Evolutionary conservation across 2,888 invertebrate species (phyloP).

Genomic region (Hirtodrosophila trivittata): DNA sequence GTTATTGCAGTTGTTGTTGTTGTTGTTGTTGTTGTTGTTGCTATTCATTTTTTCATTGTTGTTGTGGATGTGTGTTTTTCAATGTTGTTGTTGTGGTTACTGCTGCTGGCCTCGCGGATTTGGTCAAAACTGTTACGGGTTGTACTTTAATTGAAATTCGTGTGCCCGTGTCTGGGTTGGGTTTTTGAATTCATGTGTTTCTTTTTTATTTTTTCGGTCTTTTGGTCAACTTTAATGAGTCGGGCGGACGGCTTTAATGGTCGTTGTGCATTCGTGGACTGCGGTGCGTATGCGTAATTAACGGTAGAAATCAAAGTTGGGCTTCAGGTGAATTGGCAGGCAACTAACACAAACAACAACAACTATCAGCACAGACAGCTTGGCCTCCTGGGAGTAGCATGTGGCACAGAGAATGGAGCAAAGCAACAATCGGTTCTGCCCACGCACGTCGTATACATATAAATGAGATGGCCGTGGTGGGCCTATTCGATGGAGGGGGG

Average conservation of each 20-base stretch:
- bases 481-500: not conserved
- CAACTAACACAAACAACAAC: constrained; percentile 25
- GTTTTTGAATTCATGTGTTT: constrained; percentile 20
- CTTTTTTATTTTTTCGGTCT: not conserved
- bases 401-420: not conserved
- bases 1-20: constrained; percentile 3
- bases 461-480: constrained; percentile 14
- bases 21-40: constrained; percentile 13
- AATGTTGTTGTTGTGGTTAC: constrained; percentile 1
- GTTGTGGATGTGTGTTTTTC: not conserved
- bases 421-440: constrained; percentile 14
- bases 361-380: constrained; percentile 5
- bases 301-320: constrained; percentile 46
- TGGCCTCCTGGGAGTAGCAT: constrained; percentile 9
- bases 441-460: constrained; percentile 25
- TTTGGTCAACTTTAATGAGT: constrained; percentile 54
- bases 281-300: constrained; percentile 65
- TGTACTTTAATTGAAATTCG: constrained; percentile 61
- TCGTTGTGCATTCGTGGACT: constrained; percentile 19
- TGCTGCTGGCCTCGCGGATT: constrained; percentile 37
- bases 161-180: constrained; percentile 33
- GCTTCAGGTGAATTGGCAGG: constrained; percentile 24
- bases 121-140: constrained; percentile 58
- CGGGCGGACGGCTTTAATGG: constrained; percentile 34
- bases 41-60: no score